Conservation (phyloP, 1,140 invertebrate species). For the Pantala flavescens region DNA sequence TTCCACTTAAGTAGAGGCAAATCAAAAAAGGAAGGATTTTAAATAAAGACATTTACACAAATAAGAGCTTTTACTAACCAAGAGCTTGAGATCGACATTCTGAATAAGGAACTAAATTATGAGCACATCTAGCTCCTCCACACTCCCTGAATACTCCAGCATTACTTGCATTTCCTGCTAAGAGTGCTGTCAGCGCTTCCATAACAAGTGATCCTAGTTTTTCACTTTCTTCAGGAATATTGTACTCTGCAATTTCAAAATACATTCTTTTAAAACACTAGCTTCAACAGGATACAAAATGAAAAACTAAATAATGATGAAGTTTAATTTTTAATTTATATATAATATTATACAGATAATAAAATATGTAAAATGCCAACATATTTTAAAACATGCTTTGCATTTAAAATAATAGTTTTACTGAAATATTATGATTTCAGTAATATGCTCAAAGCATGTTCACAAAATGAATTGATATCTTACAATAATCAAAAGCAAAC, state of each 20-base stretch:
- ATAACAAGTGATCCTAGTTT: constrained; percentile 73
- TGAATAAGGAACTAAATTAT: constrained; percentile 75
- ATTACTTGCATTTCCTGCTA: constrained; percentile 72
- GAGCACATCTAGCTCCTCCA: constrained; percentile 80
- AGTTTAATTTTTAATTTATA: too few species aligned
- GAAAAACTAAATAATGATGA: too few species aligned
- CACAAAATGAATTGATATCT: too few species aligned
- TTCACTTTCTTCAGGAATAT: constrained; percentile 54
- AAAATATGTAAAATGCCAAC: too few species aligned
- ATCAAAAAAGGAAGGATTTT: constrained; percentile 16
- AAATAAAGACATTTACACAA: constrained; percentile 14
- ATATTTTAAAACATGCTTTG: too few species aligned
- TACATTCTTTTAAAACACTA: too few species aligned
- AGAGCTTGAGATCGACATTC: constrained; percentile 72
- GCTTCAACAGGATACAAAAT: too few species aligned
- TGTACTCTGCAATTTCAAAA: constrained; percentile 33
- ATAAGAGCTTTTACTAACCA: constrained; percentile 36
- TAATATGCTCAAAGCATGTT: too few species aligned
- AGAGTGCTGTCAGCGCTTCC: constrained; percentile 71
- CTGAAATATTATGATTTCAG: too few species aligned
- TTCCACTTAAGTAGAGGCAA: constrained; percentile 17
- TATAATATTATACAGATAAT: too few species aligned
- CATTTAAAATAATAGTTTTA: too few species aligned
- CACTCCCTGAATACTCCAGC: constrained; percentile 87
- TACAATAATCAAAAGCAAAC: too few species aligned